A percentile compares a stretch with the other conserved stretches of the same genome.
Conservation (phyloP, 2,797 vertebrate genomes). For the Liparis tanakae region DNA sequence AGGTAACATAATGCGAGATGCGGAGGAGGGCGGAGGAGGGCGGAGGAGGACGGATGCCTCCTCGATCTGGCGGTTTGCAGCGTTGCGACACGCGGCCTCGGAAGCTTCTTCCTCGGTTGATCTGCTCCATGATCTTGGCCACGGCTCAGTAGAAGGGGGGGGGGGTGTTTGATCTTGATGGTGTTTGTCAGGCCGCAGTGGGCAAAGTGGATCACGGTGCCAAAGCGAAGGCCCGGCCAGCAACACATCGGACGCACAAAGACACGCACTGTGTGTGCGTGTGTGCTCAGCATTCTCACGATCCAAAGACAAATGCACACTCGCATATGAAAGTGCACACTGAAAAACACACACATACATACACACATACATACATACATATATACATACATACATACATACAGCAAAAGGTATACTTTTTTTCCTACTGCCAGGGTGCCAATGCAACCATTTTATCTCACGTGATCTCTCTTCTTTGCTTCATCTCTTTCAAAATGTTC, state of each 20-base stretch:
- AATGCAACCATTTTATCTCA: constrained; percentile 12
- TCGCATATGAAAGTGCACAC: too few relatives aligned
- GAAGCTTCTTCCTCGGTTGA: constrained; percentile 18
- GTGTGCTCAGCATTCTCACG: constrained; percentile 41
- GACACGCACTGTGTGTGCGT: constrained; percentile 20
- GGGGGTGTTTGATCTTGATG: constrained; percentile 63
- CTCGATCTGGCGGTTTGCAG: constrained; percentile 5
- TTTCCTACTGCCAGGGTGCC: constrained; percentile 17
- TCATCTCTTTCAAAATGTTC: constrained; percentile 8
- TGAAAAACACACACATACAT: background rate
- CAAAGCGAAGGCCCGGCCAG: constrained; percentile 46
- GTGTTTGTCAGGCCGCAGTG: constrained; percentile 67
- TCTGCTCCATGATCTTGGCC: constrained; percentile 44
- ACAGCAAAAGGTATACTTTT: constrained; percentile 8
- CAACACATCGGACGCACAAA: constrained; percentile 23
- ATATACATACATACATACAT: background rate
- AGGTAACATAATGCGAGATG: constrained; percentile 11
- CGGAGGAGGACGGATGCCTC: constrained; percentile 5
- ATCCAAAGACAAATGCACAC: constrained; percentile 27
- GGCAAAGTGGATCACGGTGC: constrained; percentile 43
- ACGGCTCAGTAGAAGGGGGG: constrained; percentile 50
- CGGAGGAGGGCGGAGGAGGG: constrained; percentile 18
- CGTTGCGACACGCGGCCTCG: constrained; percentile 22
- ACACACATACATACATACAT: background rate
- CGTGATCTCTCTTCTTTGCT: constrained; percentile 13